phyloP scores from a whole-genome alignment of 2,113 vertebrate genomes.

The Chloroceryle aenea region DNA sequence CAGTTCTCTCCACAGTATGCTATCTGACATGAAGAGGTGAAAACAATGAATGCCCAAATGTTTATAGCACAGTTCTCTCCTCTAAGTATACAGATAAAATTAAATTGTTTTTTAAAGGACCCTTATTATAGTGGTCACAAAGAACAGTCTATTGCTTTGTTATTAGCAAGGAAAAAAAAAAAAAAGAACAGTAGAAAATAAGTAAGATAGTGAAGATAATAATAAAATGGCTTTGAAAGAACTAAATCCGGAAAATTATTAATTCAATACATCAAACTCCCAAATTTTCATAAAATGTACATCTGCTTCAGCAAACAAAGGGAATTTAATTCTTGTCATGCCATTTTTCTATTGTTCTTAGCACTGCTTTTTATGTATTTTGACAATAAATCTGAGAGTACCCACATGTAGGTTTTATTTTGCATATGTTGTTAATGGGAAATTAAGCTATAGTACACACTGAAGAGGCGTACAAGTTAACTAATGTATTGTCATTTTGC shows the following conservation, averaged over 20 bases:
- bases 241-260: background rate
- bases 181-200: background rate
- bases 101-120: background rate
- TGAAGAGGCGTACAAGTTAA: background rate
- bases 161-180: background rate
- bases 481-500: background rate
- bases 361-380: background rate
- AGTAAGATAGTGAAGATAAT: background rate
- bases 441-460: background rate
- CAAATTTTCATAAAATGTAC: background rate
- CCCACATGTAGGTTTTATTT: background rate
- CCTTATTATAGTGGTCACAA: background rate
- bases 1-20: background rate
- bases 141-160: background rate
- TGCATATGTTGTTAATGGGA: background rate
- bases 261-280: background rate
- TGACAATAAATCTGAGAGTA: background rate
- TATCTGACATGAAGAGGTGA: background rate
- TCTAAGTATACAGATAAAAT: background rate
- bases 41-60: background rate
- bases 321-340: background rate
- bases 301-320: background rate
- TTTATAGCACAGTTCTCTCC: background rate
- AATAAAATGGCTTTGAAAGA: background rate
- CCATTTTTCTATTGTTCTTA: background rate